These are phyloP conservation scores for Hydropsyche tenuis DNA, from an alignment of 1,140 invertebrate species.

Conservation along the genomic window DNA sequence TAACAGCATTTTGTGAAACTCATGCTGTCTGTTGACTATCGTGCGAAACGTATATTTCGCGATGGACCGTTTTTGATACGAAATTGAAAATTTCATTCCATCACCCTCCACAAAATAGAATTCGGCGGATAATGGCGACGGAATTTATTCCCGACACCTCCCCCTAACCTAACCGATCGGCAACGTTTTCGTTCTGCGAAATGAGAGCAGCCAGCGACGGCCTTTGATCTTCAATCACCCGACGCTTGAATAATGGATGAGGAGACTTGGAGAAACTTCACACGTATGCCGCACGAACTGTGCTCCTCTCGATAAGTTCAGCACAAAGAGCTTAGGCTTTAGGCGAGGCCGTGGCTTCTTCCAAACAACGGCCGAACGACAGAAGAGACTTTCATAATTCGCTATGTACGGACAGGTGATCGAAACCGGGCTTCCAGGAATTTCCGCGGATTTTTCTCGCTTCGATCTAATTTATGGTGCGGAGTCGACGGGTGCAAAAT, in stretches of 20 bases:
- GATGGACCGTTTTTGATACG: slow-evolving; percentile 13
- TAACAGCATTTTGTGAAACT: too few species aligned
- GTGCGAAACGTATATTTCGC: background rate
- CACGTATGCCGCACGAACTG: slow-evolving; percentile 40
- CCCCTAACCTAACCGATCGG: background rate
- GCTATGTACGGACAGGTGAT: too few species aligned
- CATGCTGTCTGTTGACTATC: too few species aligned
- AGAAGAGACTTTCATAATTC: too few species aligned
- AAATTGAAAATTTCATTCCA: slow-evolving; percentile 45
- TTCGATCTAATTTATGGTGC: too few species aligned
- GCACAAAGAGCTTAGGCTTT: background rate
- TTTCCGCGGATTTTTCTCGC: slow-evolving; percentile 7
- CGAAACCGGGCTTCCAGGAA: background rate
- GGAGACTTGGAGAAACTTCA: slow-evolving; percentile 38
- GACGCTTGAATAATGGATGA: slow-evolving; percentile 46
- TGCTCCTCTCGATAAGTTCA: background rate
- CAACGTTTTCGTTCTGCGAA: slow-evolving; percentile 23
- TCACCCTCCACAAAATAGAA: slow-evolving; percentile 5
- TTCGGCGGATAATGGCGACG: slow-evolving; percentile 40
- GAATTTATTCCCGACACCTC: slow-evolving; percentile 35
- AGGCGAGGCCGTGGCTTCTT: background rate
- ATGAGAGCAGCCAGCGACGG: slow-evolving; percentile 7
- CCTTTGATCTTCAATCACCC: slow-evolving; percentile 47
- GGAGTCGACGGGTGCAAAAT: slow-evolving; percentile 6
- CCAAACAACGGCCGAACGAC: too few species aligned